Evolutionary conservation across 2,113 vertebrate genomes (phyloP).

Genomic region (Forbesichthys agassizii): DNA sequence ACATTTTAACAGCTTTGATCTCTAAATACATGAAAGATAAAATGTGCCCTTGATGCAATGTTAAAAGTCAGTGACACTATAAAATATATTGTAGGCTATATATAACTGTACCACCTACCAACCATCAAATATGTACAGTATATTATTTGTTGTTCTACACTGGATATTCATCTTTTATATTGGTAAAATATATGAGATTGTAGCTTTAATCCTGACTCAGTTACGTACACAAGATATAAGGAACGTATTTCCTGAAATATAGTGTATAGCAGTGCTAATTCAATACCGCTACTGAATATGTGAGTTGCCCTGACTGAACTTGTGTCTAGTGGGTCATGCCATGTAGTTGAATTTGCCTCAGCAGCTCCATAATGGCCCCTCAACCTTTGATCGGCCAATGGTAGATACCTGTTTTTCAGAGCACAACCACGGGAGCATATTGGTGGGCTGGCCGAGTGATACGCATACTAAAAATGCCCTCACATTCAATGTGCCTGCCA

Average conservation of each 20-base stretch:
- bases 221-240: too few species aligned
- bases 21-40: not conserved
- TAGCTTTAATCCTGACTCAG: too few species aligned
- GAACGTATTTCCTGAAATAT: too few species aligned
- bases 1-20: constrained; percentile 12
- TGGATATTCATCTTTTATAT: too few species aligned
- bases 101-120: too few species aligned
- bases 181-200: too few species aligned
- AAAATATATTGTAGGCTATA: too few species aligned
- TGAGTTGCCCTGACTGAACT: not conserved
- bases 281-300: constrained; percentile 11
- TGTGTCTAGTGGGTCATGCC: constrained; percentile 30
- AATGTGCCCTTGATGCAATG: not conserved
- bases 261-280: not conserved
- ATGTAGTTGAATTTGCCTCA: constrained; percentile 35
- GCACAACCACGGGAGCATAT: constrained; percentile 57
- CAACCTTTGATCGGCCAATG: constrained; percentile 38
- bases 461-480: constrained; percentile 68
- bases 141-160: too few species aligned
- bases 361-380: constrained; percentile 31
- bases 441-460: constrained; percentile 58
- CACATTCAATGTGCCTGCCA: constrained; percentile 54
- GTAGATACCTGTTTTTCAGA: constrained; percentile 48
- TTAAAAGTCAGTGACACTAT: constrained; percentile 8
- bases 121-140: too few species aligned